Conservation (phyloP, 2,113 vertebrate species). For the Ellobius talpinus region DNA sequence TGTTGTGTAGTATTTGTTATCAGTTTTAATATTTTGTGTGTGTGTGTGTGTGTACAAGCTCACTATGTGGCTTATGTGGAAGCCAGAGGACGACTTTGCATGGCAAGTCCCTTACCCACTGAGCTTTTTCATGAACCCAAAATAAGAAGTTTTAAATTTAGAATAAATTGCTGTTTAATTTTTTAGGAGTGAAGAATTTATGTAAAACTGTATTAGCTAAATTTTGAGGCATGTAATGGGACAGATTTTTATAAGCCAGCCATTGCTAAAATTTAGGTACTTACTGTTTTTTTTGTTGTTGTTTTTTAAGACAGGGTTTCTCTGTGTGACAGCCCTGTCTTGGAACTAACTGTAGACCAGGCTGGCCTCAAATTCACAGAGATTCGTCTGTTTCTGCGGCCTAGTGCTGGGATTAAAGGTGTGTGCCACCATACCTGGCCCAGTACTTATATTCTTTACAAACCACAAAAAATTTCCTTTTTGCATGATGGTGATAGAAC, state of each 20-base stretch:
- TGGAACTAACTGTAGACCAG: background rate
- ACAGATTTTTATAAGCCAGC: background rate
- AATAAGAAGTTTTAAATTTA: conserved; percentile 33
- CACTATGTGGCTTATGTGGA: background rate
- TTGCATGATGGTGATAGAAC: background rate
- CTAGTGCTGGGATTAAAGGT: background rate
- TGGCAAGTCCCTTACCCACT: background rate
- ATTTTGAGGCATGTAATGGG: conserved; percentile 3
- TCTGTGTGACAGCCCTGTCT: background rate
- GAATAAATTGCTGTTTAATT: background rate
- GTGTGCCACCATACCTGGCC: no score
- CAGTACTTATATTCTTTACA: background rate
- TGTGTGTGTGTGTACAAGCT: background rate
- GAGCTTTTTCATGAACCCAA: background rate
- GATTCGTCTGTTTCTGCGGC: background rate
- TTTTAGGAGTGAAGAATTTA: conserved; percentile 27
- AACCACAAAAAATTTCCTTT: conserved; percentile 9
- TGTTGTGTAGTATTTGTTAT: background rate
- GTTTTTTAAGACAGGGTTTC: background rate
- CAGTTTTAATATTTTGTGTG: background rate
- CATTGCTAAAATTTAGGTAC: conserved; percentile 16
- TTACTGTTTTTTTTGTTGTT: background rate
- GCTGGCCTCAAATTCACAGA: background rate
- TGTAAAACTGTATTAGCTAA: background rate
- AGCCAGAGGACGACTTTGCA: background rate